Evolutionary conservation across 1,140 invertebrate genomes (phyloP), one percentile per base, ranked within the genome.

Genomic region (Ceratina calcarata): DNA sequence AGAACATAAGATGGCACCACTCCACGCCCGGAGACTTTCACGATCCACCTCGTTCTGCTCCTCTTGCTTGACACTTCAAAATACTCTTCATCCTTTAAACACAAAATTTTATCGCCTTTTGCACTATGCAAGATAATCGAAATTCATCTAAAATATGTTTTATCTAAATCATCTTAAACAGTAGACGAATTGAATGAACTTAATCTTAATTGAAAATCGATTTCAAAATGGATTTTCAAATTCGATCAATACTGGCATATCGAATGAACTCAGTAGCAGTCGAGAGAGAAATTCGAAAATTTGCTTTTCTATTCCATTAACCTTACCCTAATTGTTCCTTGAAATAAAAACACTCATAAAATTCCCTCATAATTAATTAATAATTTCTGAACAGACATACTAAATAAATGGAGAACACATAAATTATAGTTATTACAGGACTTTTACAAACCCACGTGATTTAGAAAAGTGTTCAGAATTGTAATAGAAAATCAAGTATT

Each of bases 1-100:
- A 78, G 0, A 4, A 80, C 49, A 20, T 62, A 80, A 62, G 72
- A 80, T 67, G 78, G 78, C 64, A 75, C 57, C 64, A 68, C 72
- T 62, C 64, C 55, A 3, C 65, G 16, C 0, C 64, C 72, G 0
- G 20, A 37, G 16, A 80, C 24, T 27, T n/a, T 67, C 10, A 80
- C 2, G 3, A 3, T 32, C 72, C 64, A 76, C 10, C 12, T 67
- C 3, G 78, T 80, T 8, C 45, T 62, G 12, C n/a, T 80, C 53
- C 6, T 45, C 0, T n/a, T 10, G 2, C 37, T 66, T 10, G 18
- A 51, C 7, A 80, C 78, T 53, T 80, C 72, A 27, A 80, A 68
- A 45, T 32, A 55, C 27, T 80, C 78, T 65, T 51, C 7, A 20
- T 32, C n/a, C 32, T 22, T 10, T 3, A 32, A 20, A 64, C 18